Evolutionary conservation across 2,888 invertebrate species (phyloP).

Genomic region (Leptopilina myrica): DNA sequence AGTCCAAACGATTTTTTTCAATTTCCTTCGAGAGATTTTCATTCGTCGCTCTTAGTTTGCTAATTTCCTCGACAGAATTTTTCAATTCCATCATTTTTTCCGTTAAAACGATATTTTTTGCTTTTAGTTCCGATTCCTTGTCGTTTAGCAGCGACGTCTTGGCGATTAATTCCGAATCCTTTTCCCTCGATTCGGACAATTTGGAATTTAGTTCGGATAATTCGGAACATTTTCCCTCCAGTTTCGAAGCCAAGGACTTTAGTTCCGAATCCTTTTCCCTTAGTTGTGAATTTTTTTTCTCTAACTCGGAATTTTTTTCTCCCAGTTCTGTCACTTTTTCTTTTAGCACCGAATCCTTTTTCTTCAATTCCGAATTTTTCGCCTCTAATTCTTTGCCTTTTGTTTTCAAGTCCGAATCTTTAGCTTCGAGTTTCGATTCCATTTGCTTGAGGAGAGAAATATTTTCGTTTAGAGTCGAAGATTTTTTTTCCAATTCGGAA

Average conservation of each 20-base stretch:
- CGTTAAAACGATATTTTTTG: constrained; percentile 53
- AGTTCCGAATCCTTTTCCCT: too few relatives aligned
- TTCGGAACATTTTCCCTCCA: too few relatives aligned
- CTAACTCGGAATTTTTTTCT: not conserved
- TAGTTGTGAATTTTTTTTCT: too few relatives aligned
- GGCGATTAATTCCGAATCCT: constrained; percentile 38
- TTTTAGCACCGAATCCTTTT: constrained; percentile 7
- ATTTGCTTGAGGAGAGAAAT: constrained; percentile 60
- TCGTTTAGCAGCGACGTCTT: constrained; percentile 1
- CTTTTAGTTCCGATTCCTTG: constrained; percentile 43
- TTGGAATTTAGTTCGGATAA: too few relatives aligned
- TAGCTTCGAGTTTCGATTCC: not conserved
- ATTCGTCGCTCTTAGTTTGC: not conserved
- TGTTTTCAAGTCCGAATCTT: not conserved
- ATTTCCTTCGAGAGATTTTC: not conserved
- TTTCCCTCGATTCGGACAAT: too few relatives aligned
- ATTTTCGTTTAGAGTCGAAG: constrained; percentile 60
- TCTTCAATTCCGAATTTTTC: constrained; percentile 46
- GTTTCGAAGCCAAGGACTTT: too few relatives aligned
- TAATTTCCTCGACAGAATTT: not conserved
- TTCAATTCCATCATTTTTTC: constrained; percentile 46
- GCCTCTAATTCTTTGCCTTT: not conserved
- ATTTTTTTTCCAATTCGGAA: constrained; percentile 62
- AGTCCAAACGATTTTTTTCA: constrained; percentile 11
- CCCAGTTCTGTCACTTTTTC: constrained; percentile 61